phyloP scores from a whole-genome alignment of 1,140 invertebrate genomes.

The Spodoptera frugiperda region DNA sequence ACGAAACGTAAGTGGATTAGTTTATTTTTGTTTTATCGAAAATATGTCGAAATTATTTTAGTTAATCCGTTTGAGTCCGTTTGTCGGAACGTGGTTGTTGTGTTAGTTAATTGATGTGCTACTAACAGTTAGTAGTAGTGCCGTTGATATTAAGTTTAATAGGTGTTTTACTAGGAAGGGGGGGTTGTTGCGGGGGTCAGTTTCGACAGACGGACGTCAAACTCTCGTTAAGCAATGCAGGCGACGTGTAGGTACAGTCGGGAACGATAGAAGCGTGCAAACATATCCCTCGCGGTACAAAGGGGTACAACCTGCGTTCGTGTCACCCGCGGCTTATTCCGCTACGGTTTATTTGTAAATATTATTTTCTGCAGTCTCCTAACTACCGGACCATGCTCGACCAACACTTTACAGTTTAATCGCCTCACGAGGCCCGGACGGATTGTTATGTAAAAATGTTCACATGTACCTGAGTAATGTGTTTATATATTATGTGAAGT shows the following conservation, averaged over 20 bases:
- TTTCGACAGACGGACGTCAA: constrained; percentile 18
- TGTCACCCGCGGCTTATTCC: constrained; percentile 70
- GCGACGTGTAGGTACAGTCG: constrained; percentile 1
- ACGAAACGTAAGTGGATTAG: constrained; percentile 67
- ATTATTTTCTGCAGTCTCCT: constrained; percentile 58
- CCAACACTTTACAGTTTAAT: constrained; percentile 29
- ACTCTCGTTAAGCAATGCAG: constrained; percentile 11
- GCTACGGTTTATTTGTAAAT: constrained; percentile 73
- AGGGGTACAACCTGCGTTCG: constrained; percentile 62
- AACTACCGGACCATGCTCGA: constrained; percentile 36
- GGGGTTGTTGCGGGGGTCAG: not conserved
- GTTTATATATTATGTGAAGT: constrained; percentile 48
- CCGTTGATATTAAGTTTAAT: not conserved
- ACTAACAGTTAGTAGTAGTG: not conserved
- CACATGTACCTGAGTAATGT: constrained; percentile 48
- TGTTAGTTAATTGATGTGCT: not conserved
- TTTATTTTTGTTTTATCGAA: constrained; percentile 30
- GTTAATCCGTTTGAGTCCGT: constrained; percentile 28
- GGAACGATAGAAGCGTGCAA: not conserved
- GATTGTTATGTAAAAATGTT: constrained; percentile 47
- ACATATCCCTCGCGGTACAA: constrained; percentile 59
- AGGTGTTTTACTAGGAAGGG: too few relatives aligned
- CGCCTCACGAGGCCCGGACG: constrained; percentile 10
- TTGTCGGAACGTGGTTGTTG: not conserved
- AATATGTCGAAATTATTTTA: constrained; percentile 40